A percentile compares a stretch with the other conserved stretches of the same genome.
Conservation (phyloP, 2,113 vertebrate genomes). For the Stictonetta naevosa region DNA sequence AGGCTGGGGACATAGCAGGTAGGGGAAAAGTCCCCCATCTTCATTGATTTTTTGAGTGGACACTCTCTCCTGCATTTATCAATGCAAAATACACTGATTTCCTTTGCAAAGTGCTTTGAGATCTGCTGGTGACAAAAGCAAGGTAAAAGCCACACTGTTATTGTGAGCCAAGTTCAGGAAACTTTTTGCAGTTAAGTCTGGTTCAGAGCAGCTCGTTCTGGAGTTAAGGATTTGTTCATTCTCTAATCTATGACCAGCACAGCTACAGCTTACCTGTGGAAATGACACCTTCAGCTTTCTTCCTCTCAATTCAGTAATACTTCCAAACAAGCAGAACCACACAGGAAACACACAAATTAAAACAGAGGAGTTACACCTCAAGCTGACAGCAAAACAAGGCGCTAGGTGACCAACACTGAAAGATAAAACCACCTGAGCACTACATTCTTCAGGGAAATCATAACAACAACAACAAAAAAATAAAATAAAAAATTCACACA, state of each 20-base stretch:
- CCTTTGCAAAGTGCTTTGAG: not conserved
- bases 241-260: not conserved
- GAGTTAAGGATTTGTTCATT: not conserved
- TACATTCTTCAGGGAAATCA: not conserved
- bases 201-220: not conserved
- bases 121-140: not conserved
- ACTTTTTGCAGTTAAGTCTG: not conserved
- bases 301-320: not conserved
- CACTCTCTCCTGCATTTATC: not conserved
- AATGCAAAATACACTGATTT: not conserved
- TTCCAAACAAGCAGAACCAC: not conserved
- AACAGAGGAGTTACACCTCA: not conserved
- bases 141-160: not conserved
- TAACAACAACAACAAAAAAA: no score
- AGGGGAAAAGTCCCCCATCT: not conserved
- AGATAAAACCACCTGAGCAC: not conserved
- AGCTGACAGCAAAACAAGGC: not conserved
- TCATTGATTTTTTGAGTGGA: rapidly evolving
- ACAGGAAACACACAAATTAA: not conserved
- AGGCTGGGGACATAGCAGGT: not conserved
- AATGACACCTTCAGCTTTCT: not conserved
- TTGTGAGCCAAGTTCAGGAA: not conserved
- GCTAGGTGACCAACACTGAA: not conserved
- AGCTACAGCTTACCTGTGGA: not conserved
- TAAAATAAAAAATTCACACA: not conserved